Evolutionary conservation across 2,888 invertebrate genomes (phyloP).

Genomic region (Yponomeuta sedellus): DNA sequence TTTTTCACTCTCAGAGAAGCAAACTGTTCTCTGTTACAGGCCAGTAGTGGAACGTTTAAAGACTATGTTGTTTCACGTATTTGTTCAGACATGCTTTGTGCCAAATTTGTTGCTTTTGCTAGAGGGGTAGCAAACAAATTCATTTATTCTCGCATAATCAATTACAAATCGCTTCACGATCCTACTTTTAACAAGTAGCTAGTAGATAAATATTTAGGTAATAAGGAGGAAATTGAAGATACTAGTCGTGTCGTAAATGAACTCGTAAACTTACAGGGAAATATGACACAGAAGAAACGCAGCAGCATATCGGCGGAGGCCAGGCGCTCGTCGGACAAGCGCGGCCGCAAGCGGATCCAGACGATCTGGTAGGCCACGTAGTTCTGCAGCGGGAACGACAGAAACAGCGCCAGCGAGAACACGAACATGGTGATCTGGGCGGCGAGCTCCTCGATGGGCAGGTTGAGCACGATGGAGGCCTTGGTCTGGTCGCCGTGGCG

Average conservation of each 20-base stretch:
- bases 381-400: slow-evolving; percentile 91
- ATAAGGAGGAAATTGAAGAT: no score
- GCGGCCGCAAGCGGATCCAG: slow-evolving; percentile 63
- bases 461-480: slow-evolving; percentile 91
- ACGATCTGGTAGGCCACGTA: slow-evolving; percentile 91
- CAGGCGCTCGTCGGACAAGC: not conserved
- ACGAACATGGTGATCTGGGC: slow-evolving; percentile 78
- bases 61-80: no score
- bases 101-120: no score
- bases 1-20: no score
- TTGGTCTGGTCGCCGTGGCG: slow-evolving; percentile 83
- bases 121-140: no score
- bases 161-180: no score
- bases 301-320: not conserved
- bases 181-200: no score
- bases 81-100: no score
- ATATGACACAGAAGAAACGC: not conserved
- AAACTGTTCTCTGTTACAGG: no score
- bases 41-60: no score
- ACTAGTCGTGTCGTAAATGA: slow-evolving; percentile 5
- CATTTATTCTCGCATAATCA: no score
- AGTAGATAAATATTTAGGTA: no score
- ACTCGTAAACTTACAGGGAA: not conserved
- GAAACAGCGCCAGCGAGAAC: slow-evolving; percentile 83
- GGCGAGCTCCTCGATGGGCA: slow-evolving; percentile 77